A percentile compares a stretch with the other conserved stretches of the same genome.
Conservation (phyloP, 2,888 invertebrate species). For the Bibio marci region DNA sequence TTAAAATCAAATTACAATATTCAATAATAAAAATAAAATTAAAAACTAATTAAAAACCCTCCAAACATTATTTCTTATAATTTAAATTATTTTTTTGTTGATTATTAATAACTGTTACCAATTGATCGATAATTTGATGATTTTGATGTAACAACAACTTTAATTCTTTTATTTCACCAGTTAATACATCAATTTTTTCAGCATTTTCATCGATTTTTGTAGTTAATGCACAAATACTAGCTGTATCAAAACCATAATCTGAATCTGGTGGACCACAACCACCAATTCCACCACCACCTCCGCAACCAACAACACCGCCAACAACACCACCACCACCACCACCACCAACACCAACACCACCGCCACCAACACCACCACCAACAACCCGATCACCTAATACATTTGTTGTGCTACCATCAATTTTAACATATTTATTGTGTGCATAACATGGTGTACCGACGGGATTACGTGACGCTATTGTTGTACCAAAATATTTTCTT, state of each 20-base stretch:
- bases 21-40: too few relatives aligned
- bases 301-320: too few relatives aligned
- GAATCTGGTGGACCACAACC: constrained; percentile 24
- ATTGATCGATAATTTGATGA: constrained; percentile 30
- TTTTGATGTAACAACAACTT: constrained; percentile 35
- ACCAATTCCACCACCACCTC: not conserved
- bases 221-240: constrained; percentile 38
- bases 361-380: too few relatives aligned
- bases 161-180: constrained; percentile 50
- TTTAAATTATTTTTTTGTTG: constrained; percentile 23
- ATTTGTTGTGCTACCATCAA: constrained; percentile 1
- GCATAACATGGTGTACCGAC: constrained; percentile 34
- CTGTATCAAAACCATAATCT: constrained; percentile 37
- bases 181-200: constrained; percentile 46
- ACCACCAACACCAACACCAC: too few relatives aligned
- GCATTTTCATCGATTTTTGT: constrained; percentile 48
- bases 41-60: too few relatives aligned
- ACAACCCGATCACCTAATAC: too few relatives aligned
- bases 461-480: constrained; percentile 46
- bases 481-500: constrained; percentile 50
- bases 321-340: too few relatives aligned
- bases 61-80: too few relatives aligned
- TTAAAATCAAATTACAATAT: too few relatives aligned
- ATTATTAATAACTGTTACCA: constrained; percentile 27
- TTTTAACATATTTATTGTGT: constrained; percentile 32